A percentile compares a stretch with the other conserved stretches of the same genome.
phyloP scores from a whole-genome alignment of 30 jellyfish, hydroid and myxozoan species.

The Cassiopea xamachana region DNA sequence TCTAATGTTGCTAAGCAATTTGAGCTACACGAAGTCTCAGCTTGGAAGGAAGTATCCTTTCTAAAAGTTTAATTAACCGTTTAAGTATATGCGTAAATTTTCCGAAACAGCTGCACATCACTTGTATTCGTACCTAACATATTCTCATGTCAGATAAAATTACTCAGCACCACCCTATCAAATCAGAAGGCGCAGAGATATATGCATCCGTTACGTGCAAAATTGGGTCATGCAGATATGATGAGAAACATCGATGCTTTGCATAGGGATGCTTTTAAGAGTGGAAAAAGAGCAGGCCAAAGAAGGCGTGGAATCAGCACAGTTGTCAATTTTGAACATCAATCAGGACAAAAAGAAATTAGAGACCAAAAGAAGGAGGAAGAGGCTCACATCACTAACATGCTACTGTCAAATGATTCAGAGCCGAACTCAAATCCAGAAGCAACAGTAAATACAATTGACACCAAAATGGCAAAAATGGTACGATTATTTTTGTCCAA shows the following conservation, averaged over 20 bases:
- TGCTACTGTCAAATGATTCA: not conserved
- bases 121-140: too few species aligned
- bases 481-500: not conserved
- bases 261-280: constrained; percentile 26
- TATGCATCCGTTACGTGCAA: constrained; percentile 19
- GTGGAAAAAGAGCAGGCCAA: constrained; percentile 41
- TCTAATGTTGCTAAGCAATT: too few species aligned
- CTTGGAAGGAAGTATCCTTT: too few species aligned
- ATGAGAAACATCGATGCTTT: constrained; percentile 27
- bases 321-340: not conserved
- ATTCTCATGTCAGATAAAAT: constrained; percentile 4
- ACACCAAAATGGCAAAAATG: too few species aligned
- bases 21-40: too few species aligned
- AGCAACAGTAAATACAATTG: not conserved
- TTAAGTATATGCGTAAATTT: too few species aligned
- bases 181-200: not conserved
- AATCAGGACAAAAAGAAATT: not conserved
- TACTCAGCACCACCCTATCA: constrained; percentile 8
- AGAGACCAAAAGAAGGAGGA: not conserved
- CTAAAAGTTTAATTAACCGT: too few species aligned
- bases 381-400: not conserved
- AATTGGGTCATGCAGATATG: constrained; percentile 13
- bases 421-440: not conserved
- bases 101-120: too few species aligned
- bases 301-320: constrained; percentile 16